Percentiles rank a stretch among this genome's conserved stretches.
Conservation (phyloP, 2,113 vertebrate species). For the Rostratula benghalensis region DNA sequence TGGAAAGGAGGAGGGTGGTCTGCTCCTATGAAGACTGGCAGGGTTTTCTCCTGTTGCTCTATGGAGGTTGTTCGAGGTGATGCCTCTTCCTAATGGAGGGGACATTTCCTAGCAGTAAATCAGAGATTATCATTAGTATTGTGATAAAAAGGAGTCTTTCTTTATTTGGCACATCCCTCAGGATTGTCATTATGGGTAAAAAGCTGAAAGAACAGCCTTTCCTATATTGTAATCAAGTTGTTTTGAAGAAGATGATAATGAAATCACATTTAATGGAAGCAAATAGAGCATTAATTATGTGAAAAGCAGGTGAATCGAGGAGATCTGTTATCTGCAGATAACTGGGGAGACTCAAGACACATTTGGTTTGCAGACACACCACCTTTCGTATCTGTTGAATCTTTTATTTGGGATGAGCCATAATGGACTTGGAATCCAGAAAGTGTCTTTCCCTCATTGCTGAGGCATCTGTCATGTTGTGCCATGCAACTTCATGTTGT, state of each 20-base stretch:
- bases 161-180: not conserved
- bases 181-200: not conserved
- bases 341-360: not conserved
- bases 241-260: conserved; percentile 22
- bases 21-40: not conserved
- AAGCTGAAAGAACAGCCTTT: conserved; percentile 1
- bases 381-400: conserved; percentile 36
- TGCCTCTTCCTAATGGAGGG: not conserved
- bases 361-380: conserved; percentile 41
- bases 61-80: not conserved
- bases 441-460: conserved; percentile 53
- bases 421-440: conserved; percentile 28
- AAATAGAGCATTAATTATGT: conserved; percentile 6
- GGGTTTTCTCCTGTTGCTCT: not conserved
- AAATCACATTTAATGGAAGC: conserved; percentile 26
- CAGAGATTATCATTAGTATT: not conserved
- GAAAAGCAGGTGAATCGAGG: conserved; percentile 30
- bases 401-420: conserved; percentile 56
- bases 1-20: not conserved
- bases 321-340: conserved; percentile 41
- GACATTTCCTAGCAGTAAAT: not conserved
- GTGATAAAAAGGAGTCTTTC: not conserved
- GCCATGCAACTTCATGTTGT: not conserved
- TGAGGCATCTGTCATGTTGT: conserved; percentile 54
- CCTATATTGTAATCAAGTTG: not conserved